Evolutionary conservation across 1,140 invertebrate genomes (phyloP), one percentile per base, ranked within the genome.

Genomic region (Drosophila punjabiensis): DNA sequence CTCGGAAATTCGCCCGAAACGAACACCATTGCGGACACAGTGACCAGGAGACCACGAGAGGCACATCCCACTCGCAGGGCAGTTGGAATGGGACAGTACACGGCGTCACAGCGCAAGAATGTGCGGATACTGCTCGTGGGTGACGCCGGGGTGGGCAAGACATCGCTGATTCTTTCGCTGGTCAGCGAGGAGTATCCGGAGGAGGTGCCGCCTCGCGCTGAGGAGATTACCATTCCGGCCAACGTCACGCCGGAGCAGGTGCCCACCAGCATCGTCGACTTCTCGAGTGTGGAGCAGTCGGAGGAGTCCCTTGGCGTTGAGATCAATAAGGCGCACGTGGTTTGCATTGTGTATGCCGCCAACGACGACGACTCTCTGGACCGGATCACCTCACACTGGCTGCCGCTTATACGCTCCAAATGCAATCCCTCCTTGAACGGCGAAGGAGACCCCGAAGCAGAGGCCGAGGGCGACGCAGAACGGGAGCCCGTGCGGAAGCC

Each of bases 141-240:
- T 56, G 98, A 99, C 93, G 95, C 96, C 87, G 97, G 97, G 61
- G 98, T 99, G 48, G 98, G 99, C 5, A 99, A 99, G 94, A 99
- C 99, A 10, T 99, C 98, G 1, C 94, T 99, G 16, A 99, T 99
- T 92, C 93, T 99, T 62, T 99, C 98, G 1, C 94, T 99, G 32
- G 98, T 99, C 1, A 99, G 98, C 94, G 99, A 99, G 95, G 98
- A 99, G 93, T 99, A 99, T 94, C 96, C 98, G 11, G 98, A 99
- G 93, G 97, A 99, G 95, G 98, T 99, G 5, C 98, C 98, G 16
- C 95, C 96, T 9, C 97, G 97, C 93, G 98, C 98, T n/a, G 98
- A 99, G 94, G 98, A 99, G 93, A 99, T 99, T 45, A 99, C 98
- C 9, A 99, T 99, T 86, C 99, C 99, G 53, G 98, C 98, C 20